Percentiles rank a stretch among this genome's conserved stretches.
phyloP scores from a whole-genome alignment of 2,113 vertebrate genomes.

The Oncorhynchus masou region DNA sequence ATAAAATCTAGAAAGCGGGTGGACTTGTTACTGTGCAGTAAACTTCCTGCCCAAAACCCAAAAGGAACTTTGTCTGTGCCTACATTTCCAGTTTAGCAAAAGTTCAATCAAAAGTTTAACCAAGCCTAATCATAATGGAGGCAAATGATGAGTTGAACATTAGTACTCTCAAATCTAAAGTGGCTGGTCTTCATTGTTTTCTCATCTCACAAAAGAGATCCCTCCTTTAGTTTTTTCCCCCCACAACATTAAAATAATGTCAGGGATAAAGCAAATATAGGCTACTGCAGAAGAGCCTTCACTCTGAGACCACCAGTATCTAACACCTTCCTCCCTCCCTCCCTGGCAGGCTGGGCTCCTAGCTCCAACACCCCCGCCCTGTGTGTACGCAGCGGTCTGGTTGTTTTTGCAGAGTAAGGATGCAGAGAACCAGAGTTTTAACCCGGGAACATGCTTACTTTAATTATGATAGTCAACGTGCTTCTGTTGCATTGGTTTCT shows the following conservation, averaged over 20 bases:
- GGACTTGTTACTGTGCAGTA: too few species aligned
- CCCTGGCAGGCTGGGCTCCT: constrained; percentile 49
- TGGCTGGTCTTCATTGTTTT: not conserved
- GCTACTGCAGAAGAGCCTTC: constrained; percentile 53
- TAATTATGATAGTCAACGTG: constrained; percentile 86
- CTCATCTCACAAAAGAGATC: not conserved
- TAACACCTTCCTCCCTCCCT: constrained; percentile 45
- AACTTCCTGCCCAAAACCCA: too few species aligned
- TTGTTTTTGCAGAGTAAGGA: constrained; percentile 76
- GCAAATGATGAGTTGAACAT: too few species aligned
- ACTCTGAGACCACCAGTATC: constrained; percentile 76
- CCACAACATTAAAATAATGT: constrained; percentile 24
- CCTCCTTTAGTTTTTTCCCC: not conserved
- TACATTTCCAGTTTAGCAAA: too few species aligned
- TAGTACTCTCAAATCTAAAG: not conserved
- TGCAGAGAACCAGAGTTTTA: constrained; percentile 73
- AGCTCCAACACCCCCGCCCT: constrained; percentile 55
- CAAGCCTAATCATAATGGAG: too few species aligned
- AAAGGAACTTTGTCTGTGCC: too few species aligned
- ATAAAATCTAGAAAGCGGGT: too few species aligned
- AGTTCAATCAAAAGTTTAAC: too few species aligned
- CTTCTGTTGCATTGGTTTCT: constrained; percentile 74
- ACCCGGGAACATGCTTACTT: constrained; percentile 80
- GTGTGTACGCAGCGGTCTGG: constrained; percentile 72
- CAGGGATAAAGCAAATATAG: constrained; percentile 54